Conservation (phyloP, 2,113 vertebrate species). For the Numenius arquata region DNA sequence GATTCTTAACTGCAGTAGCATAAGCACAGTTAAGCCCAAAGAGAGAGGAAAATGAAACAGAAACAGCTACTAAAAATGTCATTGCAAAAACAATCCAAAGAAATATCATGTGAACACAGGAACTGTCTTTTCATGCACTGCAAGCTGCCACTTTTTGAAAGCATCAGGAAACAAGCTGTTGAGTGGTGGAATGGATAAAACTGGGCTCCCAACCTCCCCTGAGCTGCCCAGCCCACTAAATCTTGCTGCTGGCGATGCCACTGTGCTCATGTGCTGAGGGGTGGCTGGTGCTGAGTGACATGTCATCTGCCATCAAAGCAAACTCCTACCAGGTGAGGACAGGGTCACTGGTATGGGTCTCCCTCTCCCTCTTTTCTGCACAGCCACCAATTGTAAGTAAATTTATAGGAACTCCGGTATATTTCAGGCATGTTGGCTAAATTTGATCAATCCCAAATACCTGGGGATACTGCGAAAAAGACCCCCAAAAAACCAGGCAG, state of each 20-base stretch:
- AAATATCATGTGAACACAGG: background rate
- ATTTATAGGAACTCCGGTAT: background rate
- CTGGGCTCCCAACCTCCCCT: background rate
- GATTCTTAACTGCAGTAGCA: background rate
- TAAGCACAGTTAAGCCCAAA: background rate
- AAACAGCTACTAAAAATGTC: background rate
- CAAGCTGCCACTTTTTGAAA: background rate
- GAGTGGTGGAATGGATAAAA: background rate
- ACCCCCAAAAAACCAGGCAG: background rate
- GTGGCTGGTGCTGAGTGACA: background rate
- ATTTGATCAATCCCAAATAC: background rate
- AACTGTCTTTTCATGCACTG: background rate
- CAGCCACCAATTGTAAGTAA: background rate
- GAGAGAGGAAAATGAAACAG: background rate
- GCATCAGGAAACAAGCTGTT: background rate
- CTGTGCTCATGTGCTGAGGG: background rate
- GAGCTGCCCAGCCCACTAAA: background rate
- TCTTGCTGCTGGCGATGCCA: background rate
- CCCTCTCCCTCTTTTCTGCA: background rate
- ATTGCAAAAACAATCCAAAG: background rate
- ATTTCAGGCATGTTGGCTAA: background rate
- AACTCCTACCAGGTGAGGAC: background rate
- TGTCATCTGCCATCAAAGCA: background rate
- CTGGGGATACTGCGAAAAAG: background rate
- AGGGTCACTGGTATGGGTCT: rapidly evolving